phyloP scores from a whole-genome alignment of 2,888 invertebrate genomes.

The Rutpela maculata region DNA sequence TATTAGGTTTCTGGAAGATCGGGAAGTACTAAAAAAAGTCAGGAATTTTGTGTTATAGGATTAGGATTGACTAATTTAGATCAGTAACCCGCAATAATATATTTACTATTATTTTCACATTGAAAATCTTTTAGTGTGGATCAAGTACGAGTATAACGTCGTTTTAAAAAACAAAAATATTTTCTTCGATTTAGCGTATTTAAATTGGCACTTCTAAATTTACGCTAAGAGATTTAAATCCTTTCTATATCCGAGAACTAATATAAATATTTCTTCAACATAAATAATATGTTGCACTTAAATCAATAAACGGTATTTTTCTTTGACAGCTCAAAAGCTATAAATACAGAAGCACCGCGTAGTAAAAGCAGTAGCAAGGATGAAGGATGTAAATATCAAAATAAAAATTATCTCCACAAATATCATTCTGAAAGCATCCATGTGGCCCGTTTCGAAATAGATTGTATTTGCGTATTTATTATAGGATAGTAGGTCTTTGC shows the following conservation, averaged over 20 bases:
- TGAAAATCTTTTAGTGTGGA: no score
- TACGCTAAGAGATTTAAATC: neutral
- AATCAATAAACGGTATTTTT: neutral
- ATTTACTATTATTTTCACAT: no score
- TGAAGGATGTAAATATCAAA: conserved; percentile 6
- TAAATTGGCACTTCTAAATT: neutral
- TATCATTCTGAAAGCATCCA: neutral
- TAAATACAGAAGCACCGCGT: neutral
- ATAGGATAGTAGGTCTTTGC: neutral
- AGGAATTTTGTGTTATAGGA: no score
- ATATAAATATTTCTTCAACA: neutral
- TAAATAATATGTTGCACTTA: neutral
- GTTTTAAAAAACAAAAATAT: neutral
- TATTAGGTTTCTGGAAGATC: no score
- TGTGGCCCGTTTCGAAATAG: neutral
- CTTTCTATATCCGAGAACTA: neutral
- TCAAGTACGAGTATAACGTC: neutral
- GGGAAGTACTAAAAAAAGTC: no score
- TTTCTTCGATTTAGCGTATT: neutral
- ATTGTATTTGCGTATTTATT: neutral
- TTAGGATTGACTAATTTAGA: no score
- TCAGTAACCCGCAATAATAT: no score
- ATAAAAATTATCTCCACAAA: conserved; percentile 2
- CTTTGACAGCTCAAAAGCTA: neutral
- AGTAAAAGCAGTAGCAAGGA: neutral